phyloP scores from a whole-genome alignment of 1,140 invertebrate species.

The Helicoverpa zea region DNA sequence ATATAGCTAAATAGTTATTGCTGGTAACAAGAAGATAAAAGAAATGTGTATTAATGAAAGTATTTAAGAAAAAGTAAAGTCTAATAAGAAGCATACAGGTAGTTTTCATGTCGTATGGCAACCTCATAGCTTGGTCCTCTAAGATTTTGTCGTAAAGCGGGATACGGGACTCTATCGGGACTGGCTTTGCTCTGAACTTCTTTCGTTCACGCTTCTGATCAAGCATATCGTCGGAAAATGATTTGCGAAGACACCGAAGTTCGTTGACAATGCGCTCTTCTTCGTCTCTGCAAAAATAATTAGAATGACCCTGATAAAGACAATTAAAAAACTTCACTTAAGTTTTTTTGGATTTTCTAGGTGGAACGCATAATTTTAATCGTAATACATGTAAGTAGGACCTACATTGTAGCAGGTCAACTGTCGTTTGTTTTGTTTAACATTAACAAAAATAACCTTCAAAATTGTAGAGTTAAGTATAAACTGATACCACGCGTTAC shows the following conservation, averaged over 20 bases:
- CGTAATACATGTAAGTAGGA: too few relatives aligned
- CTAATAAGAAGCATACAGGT: conserved; percentile 59
- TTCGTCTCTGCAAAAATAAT: conserved; percentile 86
- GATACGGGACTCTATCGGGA: conserved; percentile 90
- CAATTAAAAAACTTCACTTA: too few relatives aligned
- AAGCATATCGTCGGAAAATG: conserved; percentile 81
- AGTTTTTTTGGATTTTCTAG: conserved; percentile 46
- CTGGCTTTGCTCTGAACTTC: conserved; percentile 87
- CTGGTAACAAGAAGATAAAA: background rate
- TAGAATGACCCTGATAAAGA: too few relatives aligned
- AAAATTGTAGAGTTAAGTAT: too few relatives aligned
- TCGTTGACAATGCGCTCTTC: conserved; percentile 87
- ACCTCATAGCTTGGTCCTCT: conserved; percentile 91
- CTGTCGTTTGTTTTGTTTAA: too few relatives aligned
- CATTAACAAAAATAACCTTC: too few relatives aligned
- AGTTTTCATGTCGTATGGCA: conserved; percentile 47
- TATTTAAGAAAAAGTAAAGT: conserved; percentile 45
- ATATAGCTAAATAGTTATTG: background rate
- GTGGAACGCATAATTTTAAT: conserved; percentile 18
- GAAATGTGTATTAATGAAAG: conserved; percentile 26
- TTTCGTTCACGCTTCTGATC: conserved; percentile 84
- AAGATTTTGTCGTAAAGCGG: conserved; percentile 91
- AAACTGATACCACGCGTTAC: too few relatives aligned
- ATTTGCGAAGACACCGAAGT: conserved; percentile 77
- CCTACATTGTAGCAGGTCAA: too few relatives aligned